Evolutionary conservation across 1,140 invertebrate genomes (phyloP).

Genomic region (Apolygus lucorum): DNA sequence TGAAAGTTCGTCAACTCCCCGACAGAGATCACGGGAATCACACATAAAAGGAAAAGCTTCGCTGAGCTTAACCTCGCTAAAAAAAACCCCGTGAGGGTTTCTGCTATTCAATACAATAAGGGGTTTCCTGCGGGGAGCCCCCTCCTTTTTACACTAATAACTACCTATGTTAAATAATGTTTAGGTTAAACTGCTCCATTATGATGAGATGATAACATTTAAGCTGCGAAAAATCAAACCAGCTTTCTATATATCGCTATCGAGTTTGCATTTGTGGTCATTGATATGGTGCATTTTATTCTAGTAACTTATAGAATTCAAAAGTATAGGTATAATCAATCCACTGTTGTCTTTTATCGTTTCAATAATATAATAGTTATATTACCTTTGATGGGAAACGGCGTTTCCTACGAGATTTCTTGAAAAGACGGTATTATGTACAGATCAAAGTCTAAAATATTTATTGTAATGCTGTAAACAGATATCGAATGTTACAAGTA

Average conservation of each 20-base stretch:
- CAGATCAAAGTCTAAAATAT: not conserved
- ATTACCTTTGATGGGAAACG: too few relatives aligned
- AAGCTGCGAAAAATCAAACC: not conserved
- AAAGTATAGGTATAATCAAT: not conserved
- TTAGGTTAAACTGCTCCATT: not conserved
- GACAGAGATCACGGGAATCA: slow-evolving; percentile 15
- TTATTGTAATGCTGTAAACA: not conserved
- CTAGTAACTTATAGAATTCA: not conserved
- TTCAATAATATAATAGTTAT: too few relatives aligned
- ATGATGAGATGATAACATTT: too few relatives aligned
- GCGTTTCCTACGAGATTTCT: not conserved
- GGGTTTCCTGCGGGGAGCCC: too few relatives aligned
- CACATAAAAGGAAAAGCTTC: not conserved
- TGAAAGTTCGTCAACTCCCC: slow-evolving; percentile 64
- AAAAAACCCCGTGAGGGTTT: not conserved
- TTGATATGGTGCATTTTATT: not conserved
- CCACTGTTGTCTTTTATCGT: not conserved
- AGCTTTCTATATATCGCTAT: not conserved
- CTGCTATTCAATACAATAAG: not conserved
- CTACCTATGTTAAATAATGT: not conserved
- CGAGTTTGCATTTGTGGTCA: not conserved
- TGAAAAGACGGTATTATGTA: not conserved
- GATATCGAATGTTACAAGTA: not conserved
- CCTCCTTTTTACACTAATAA: too few relatives aligned
- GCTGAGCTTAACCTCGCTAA: not conserved